Percentiles rank a stretch among this genome's conserved stretches.
These are phyloP conservation scores for Rana temporaria DNA, from an alignment of 2,113 vertebrate species.

Conservation along the genomic window DNA sequence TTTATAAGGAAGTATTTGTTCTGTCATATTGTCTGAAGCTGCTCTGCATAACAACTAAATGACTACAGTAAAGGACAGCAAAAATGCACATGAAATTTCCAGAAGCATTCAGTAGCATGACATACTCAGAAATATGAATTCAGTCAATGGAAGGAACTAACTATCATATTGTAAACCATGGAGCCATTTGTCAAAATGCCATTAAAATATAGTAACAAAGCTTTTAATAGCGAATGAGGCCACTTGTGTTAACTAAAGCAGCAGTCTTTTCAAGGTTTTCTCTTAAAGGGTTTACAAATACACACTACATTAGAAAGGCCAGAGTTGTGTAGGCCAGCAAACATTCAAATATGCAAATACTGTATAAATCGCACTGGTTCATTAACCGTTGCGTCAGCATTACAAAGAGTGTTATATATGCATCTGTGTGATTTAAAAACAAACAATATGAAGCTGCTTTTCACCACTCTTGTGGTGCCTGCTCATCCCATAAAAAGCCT, in stretches of 20 bases:
- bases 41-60: neutral
- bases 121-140: neutral
- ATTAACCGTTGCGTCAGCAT: neutral
- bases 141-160: slow-evolving; percentile 6
- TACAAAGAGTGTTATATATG: too few relatives aligned
- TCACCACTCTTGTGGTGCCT: too few relatives aligned
- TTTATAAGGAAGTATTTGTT: neutral
- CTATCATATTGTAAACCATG: neutral
- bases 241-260: slow-evolving; percentile 43
- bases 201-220: slow-evolving; percentile 13
- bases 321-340: neutral
- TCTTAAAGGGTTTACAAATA: slow-evolving; percentile 29
- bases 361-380: neutral
- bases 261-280: slow-evolving; percentile 45
- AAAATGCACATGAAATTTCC: neutral
- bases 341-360: slow-evolving; percentile 19
- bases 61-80: neutral
- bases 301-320: neutral
- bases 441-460: too few relatives aligned
- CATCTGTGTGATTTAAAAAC: too few relatives aligned
- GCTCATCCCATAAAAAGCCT: too few relatives aligned
- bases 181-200: slow-evolving; percentile 38
- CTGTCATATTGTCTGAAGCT: slow-evolving; percentile 2
- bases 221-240: slow-evolving; percentile 24
- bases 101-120: neutral